Percentiles rank a stretch among this genome's conserved stretches.
Evolutionary conservation across 1,140 invertebrate species (phyloP).

Genomic region (Bombus soroeensis): DNA sequence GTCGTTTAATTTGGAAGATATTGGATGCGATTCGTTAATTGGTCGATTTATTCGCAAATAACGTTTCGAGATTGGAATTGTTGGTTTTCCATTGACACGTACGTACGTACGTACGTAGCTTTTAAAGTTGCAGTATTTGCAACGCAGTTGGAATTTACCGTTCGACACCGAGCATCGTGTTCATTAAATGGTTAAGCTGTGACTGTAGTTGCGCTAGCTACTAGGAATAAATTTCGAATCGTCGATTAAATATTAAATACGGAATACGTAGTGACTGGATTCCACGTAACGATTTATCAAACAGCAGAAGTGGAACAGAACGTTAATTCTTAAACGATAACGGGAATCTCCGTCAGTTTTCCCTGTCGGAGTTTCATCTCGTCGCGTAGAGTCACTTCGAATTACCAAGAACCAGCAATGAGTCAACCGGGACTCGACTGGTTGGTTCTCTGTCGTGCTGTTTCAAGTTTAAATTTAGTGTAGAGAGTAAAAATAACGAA

Average conservation of each 20-base stretch:
- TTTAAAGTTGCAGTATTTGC: no score
- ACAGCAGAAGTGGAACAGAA: neutral
- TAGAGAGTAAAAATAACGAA: no score
- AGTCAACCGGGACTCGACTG: conserved; percentile 18
- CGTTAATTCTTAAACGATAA: conserved; percentile 8
- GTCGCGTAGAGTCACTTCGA: conserved; percentile 7
- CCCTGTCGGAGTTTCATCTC: conserved; percentile 12
- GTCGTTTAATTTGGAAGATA: neutral
- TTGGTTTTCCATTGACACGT: neutral
- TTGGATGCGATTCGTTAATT: neutral
- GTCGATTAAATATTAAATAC: no score
- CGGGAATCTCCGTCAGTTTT: conserved; percentile 6
- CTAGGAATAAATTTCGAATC: neutral
- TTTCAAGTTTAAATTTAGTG: conserved; percentile 22
- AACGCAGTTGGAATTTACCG: no score
- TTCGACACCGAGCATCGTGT: no score
- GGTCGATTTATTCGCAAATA: neutral
- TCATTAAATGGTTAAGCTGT: no score
- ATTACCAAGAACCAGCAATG: conserved; percentile 38
- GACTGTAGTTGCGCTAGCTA: no score
- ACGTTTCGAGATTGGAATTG: neutral
- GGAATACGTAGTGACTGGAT: neutral
- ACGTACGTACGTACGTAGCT: no score
- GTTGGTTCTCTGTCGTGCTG: conserved; percentile 1
- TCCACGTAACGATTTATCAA: neutral